Evolutionary conservation across 2,888 invertebrate species (phyloP).

Genomic region (Pyrrhia umbra): DNA sequence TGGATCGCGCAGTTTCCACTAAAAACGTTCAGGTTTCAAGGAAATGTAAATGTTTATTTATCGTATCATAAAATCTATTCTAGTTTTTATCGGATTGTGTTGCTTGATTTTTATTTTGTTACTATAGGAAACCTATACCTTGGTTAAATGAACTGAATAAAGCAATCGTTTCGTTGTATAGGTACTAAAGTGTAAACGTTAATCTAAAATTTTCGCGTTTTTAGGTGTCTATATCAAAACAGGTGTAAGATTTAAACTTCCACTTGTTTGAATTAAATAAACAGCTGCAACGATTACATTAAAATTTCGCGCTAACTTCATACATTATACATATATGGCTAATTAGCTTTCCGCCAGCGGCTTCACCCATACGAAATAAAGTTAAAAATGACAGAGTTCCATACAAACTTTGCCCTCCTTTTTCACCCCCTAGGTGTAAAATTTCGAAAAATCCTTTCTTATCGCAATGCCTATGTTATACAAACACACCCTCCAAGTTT

Average conservation of each 20-base stretch:
- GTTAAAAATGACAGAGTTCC: too few species aligned
- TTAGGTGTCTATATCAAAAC: background rate
- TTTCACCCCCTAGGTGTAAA: too few species aligned
- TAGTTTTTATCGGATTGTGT: conserved; percentile 59
- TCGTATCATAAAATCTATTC: conserved; percentile 58
- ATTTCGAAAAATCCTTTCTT: too few species aligned
- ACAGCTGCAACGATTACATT: background rate
- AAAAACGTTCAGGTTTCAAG: conserved; percentile 64
- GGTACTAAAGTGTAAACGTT: conserved; percentile 10
- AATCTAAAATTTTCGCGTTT: background rate
- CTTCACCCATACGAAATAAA: too few species aligned
- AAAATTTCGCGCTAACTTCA: background rate
- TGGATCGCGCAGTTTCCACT: conserved; percentile 67
- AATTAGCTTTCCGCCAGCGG: too few species aligned
- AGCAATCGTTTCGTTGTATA: conserved; percentile 30
- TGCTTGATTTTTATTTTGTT: conserved; percentile 56
- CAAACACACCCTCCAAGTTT: too few species aligned
- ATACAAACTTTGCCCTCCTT: too few species aligned
- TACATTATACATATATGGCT: too few species aligned
- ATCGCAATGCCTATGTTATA: too few species aligned
- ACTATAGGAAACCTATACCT: conserved; percentile 18
- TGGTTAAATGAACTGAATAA: conserved; percentile 9
- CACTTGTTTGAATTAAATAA: too few species aligned
- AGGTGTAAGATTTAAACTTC: background rate
- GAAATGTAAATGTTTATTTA: conserved; percentile 62